phyloP scores from a whole-genome alignment of 2,888 invertebrate species.

The Amphipoea oculea region DNA sequence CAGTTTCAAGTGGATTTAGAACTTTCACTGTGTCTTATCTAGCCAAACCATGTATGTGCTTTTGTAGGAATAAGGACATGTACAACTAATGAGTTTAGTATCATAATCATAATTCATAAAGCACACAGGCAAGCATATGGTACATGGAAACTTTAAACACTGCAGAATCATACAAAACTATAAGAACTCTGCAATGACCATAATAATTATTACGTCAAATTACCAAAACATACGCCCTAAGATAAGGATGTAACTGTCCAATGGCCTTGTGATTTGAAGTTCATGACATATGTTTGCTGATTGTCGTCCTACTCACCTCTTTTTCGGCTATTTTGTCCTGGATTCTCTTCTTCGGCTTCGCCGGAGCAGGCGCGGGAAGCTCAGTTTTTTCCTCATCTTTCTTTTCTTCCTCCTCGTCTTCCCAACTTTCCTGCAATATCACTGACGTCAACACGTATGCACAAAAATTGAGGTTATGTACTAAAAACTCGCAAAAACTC shows the following conservation, averaged over 20 bases:
- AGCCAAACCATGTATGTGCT: not conserved
- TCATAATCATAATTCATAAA: not conserved
- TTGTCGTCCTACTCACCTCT: conserved; percentile 91
- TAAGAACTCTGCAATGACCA: not conserved
- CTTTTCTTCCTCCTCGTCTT: conserved; percentile 96
- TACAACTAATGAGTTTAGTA: not conserved
- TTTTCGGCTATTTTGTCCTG: conserved; percentile 96
- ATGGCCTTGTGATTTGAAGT: conserved; percentile 53
- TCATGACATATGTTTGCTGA: conserved; percentile 61
- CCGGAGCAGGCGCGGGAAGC: conserved; percentile 89
- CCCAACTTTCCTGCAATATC: conserved; percentile 97
- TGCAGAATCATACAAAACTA: not conserved
- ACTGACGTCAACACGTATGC: conserved; percentile 87
- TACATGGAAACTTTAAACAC: not conserved
- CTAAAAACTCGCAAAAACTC: conserved; percentile 61
- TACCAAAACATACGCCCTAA: conserved; percentile 26
- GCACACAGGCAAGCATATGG: not conserved
- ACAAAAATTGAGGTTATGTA: conserved; percentile 84
- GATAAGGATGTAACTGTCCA: conserved; percentile 23
- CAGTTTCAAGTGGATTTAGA: conserved; percentile 21
- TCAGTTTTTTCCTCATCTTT: conserved; percentile 93
- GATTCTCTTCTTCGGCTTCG: conserved; percentile 94
- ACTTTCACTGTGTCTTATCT: conserved; percentile 36
- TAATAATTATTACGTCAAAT: conserved; percentile 22
- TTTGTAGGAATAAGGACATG: not conserved